Percentiles rank a stretch among this genome's conserved stretches.
These are phyloP conservation scores for Australoheros scitulus DNA, from an alignment of 2,113 vertebrate species.

Conservation along the genomic window DNA sequence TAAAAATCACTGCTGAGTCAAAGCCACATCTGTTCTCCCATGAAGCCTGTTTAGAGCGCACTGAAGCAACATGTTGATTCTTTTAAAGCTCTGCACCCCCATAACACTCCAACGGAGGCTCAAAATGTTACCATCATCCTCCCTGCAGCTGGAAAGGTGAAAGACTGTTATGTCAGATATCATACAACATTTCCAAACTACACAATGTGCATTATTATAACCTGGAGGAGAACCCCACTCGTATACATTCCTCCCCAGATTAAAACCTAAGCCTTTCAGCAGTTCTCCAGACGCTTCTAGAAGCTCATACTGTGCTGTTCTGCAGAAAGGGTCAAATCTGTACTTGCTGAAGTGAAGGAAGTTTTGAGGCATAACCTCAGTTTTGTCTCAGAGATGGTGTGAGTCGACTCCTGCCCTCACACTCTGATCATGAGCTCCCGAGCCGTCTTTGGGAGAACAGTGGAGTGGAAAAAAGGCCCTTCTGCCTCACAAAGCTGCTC, in stretches of 20 bases:
- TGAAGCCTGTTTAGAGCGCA: background rate
- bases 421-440: constrained; percentile 77
- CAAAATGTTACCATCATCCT: background rate
- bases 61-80: background rate
- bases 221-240: constrained; percentile 17
- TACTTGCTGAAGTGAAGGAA: background rate
- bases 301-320: background rate
- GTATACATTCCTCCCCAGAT: constrained; percentile 51
- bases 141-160: background rate
- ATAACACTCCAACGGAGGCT: background rate
- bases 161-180: background rate
- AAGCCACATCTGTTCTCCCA: background rate
- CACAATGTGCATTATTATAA: constrained; percentile 34
- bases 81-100: background rate
- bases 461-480: background rate
- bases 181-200: constrained; percentile 15
- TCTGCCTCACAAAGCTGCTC: constrained; percentile 66
- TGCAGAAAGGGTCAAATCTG: background rate
- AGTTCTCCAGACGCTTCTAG: background rate
- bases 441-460: constrained; percentile 15
- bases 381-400: constrained; percentile 23
- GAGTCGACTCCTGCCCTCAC: constrained; percentile 56
- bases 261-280: constrained; percentile 34
- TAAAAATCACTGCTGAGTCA: background rate
- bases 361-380: background rate